Base-by-base conservation (phyloP, 1,140 invertebrate species). In the Hydropsyche tenuis region DNA sequence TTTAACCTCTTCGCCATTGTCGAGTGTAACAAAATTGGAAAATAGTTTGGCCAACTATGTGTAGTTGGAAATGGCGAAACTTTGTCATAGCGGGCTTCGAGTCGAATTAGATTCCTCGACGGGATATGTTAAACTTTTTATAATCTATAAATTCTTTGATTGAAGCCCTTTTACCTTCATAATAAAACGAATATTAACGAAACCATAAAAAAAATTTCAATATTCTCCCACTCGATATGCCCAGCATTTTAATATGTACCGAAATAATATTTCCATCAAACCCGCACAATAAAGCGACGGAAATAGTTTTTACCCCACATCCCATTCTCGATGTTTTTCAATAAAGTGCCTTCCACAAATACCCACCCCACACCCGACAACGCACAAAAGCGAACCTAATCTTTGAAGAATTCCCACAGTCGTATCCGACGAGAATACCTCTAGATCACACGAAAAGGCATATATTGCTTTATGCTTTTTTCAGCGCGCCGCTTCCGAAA, bases 371-470 rank as follows among this genome's bases (percentile, higher is more conserved):
- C 7, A 43, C 27, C 12, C 16, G 27, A 43, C 20, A 6, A n/a
- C 30, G 63, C 63, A 65, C 63, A 65, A 70, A 70, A 64, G 63
- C 18, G 63, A 65, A 73, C 62, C 72, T 66, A 64, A 73, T 73
- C 72, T 73, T 73, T 23, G 22, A 65, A 62, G 72, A 73, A 73
- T 73, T 73, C 72, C 43, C 60, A 60, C 56, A 60, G 56, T 60
- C 23, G 56, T 12, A 37, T 1, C 16, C 20, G 20, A 63, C 11
- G 16, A 23, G 43, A 60, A 63, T 51, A 66, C 60, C 62, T 73
- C 48, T 18, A n/a, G 46, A 20, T 16, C 5, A 37, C 9, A 37
- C 30, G 30, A 37, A 2, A 4, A 51, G 46, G 46, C 14, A 14
- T 20, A 51, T n/a, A 4, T 37, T 9, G 30, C 9, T 37, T 37